phyloP scores from a whole-genome alignment of 2,888 invertebrate species.

The Venusia cambrica region DNA sequence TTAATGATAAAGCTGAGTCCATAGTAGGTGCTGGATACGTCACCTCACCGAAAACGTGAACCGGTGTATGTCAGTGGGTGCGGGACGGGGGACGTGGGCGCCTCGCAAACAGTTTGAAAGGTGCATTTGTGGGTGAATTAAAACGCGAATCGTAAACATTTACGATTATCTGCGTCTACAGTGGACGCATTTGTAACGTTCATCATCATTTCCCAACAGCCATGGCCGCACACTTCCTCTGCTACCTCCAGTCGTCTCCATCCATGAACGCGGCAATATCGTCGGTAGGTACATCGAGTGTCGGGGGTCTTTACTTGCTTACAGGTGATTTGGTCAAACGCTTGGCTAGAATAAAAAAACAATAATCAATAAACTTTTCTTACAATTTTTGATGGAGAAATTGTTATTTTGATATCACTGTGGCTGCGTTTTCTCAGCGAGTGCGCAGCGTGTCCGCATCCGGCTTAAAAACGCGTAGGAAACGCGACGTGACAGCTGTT shows the following conservation, averaged over 20 bases:
- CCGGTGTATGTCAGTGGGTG: slow-evolving; percentile 8
- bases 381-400: not conserved
- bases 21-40: no score
- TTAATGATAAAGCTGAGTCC: no score
- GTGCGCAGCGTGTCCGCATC: slow-evolving; percentile 21
- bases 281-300: no score
- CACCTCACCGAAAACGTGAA: slow-evolving; percentile 23
- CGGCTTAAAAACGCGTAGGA: slow-evolving; percentile 27
- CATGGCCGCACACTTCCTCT: no score
- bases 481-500: slow-evolving; percentile 27
- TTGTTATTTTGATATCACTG: slow-evolving; percentile 9
- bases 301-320: no score
- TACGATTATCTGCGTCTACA: slow-evolving; percentile 17
- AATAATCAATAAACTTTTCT: no score
- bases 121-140: slow-evolving; percentile 30
- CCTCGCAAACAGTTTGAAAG: slow-evolving; percentile 25
- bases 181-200: slow-evolving; percentile 11
- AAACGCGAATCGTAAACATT: slow-evolving; percentile 24
- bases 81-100: slow-evolving; percentile 11
- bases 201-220: no score
- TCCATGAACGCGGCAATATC: no score
- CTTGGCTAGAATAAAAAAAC: no score
- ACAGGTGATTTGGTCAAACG: no score
- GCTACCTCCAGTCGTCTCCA: no score
- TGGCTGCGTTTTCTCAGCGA: slow-evolving; percentile 13